Percentiles rank a stretch among this genome's conserved stretches.
These are phyloP conservation scores for Dilophus febrilis DNA, from an alignment of 2,888 invertebrate genomes.

Conservation along the genomic window DNA sequence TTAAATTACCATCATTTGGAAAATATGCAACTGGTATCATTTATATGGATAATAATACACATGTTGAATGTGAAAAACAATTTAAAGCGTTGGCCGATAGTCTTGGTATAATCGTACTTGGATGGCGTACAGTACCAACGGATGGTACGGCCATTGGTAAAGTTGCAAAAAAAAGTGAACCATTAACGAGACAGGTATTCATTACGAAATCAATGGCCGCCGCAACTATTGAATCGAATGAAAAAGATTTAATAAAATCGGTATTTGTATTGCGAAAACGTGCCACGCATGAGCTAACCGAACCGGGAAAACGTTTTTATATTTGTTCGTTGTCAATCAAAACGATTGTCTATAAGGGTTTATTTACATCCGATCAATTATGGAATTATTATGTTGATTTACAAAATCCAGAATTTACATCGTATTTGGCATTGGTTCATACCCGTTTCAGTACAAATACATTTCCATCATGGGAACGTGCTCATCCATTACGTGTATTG, in stretches of 20 bases:
- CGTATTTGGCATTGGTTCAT: slow-evolving; percentile 91
- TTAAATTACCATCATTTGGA: slow-evolving; percentile 72
- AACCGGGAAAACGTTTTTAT: slow-evolving; percentile 81
- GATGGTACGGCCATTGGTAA: slow-evolving; percentile 72
- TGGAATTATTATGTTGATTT: slow-evolving; percentile 62
- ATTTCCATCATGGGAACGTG: slow-evolving; percentile 98
- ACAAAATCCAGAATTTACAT: slow-evolving; percentile 63
- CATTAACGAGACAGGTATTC: slow-evolving; percentile 90
- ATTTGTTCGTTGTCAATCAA: slow-evolving; percentile 85
- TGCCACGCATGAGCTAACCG: slow-evolving; percentile 73
- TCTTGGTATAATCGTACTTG: slow-evolving; percentile 64
- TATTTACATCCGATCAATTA: slow-evolving; percentile 85
- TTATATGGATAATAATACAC: slow-evolving; percentile 74
- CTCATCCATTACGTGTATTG: slow-evolving; percentile 80
- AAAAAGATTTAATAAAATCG: slow-evolving; percentile 36
- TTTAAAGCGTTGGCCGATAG: slow-evolving; percentile 68
- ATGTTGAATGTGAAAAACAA: slow-evolving; percentile 59
- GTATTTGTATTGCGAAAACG: slow-evolving; percentile 87
- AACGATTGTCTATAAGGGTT: slow-evolving; percentile 93
- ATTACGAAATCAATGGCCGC: too few relatives aligned
- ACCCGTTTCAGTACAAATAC: slow-evolving; percentile 99
- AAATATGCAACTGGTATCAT: slow-evolving; percentile 93
- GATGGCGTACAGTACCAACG: slow-evolving; percentile 89
- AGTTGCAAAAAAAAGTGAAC: slow-evolving; percentile 88
- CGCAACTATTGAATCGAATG: slow-evolving; percentile 26